Conservation (phyloP, 2,113 vertebrate genomes). For the Mustelus asterias region DNA sequence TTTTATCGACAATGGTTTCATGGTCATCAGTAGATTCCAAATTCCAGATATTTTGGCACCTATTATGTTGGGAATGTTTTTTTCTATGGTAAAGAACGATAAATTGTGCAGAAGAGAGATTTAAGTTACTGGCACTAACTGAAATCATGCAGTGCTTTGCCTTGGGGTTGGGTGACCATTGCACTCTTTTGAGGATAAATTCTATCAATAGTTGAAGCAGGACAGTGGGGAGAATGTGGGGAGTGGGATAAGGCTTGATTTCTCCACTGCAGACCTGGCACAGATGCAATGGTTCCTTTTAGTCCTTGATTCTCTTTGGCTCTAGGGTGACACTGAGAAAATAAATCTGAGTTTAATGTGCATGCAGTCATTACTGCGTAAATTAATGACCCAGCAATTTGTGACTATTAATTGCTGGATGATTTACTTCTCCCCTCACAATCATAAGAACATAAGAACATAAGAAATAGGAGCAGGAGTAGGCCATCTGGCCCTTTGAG, state of each 20-base stretch:
- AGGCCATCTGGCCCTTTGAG: too few species aligned
- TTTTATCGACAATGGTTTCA: too few species aligned
- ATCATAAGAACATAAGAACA: too few species aligned
- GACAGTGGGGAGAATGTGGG: not conserved
- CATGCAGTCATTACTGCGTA: too few species aligned
- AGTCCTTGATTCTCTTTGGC: not conserved
- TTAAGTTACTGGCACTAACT: not conserved
- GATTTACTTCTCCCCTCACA: too few species aligned
- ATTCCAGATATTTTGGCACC: not conserved
- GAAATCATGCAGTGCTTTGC: not conserved
- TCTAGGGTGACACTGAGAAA: not conserved
- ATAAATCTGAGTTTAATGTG: too few species aligned
- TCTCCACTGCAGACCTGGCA: not conserved
- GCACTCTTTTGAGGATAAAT: not conserved
- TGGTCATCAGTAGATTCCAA: too few species aligned
- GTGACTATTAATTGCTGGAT: too few species aligned
- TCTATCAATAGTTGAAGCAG: not conserved
- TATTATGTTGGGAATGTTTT: not conserved
- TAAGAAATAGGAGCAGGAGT: too few species aligned
- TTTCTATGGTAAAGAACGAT: not conserved
- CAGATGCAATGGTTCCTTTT: not conserved
- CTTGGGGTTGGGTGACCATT: not conserved
- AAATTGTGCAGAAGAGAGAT: not conserved
- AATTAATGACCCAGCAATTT: too few species aligned
- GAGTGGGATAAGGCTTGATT: not conserved